Evolutionary conservation across 2,888 invertebrate species (phyloP), one percentile per base, ranked within the genome.

Genomic region (Slavum lentiscoides): DNA sequence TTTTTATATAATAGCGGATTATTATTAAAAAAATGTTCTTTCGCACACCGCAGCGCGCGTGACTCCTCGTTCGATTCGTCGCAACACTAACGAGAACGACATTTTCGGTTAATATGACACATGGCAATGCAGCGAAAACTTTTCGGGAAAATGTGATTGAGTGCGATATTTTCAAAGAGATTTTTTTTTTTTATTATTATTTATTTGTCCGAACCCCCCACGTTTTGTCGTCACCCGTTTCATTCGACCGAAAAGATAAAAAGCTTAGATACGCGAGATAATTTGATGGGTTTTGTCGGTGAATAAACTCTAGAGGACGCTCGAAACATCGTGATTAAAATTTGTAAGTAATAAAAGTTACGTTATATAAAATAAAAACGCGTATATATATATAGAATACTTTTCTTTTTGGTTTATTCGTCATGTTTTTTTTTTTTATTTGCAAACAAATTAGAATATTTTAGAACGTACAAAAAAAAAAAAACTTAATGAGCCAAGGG

Each of bases 181-280:
- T 67, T 49, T n/a, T 66, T 66, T 74, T 66, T 30, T 2, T 30
- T 30, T 30, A 30, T 30, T n/a, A n/a, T 30, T 30, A 30, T 30
- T 30, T 30, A 30, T 30, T 30, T 30, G 30, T 30, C 4, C 55
- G 58, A 66, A 74, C 53, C 55, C 39, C 55, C 53, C 55, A 23
- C 55, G 21, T 74, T 66, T 58, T 30, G 30, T 30, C 37, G 30
- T 58, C 66, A 39, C 55, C 39, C 66, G 39, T 55, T 58, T 17
- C 55, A 39, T 74, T 66, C 55, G 21, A 74, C 74, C 39, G 66
- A 66, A 74, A 74, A 74, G 66, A 74, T 74, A 19, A 21, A 37
- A 66, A 23, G 11, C 39, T 13, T 19, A 74, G 74, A 66, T 66
- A 39, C 5, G 39, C 5, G 19, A 58, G 21, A 23, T 70, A 23